Evolutionary conservation across 2,113 vertebrate species (phyloP), one percentile per base, ranked within the genome.

Genomic region (Tinamus guttatus): DNA sequence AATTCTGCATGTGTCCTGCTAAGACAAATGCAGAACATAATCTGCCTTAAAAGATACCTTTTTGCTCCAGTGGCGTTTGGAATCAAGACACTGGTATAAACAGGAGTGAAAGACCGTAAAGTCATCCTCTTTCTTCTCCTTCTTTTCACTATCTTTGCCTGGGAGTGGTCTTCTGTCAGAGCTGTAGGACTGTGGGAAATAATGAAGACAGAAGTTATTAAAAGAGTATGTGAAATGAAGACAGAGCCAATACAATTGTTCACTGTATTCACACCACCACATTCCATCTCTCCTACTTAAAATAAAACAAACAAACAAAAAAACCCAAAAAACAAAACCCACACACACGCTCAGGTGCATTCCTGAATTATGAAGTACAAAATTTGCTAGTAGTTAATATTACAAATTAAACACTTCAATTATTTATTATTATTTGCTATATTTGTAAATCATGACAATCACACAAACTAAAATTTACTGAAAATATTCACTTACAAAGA

Each of bases 81-180:
- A 9, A 95, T 91, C 20, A 97, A 94, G 95, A 98, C 90, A 40
- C 93, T 98, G 94, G 60, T 96, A 91, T 98, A 83, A 68, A 97
- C 5, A 2, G 98, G 98, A 40, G 96, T 91, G 89, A 98, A 98
- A 3, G 96, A 98, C 20, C 82, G 56, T 12, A 94, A 81, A 9
- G 89, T 59, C 17, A 74, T 59, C 17, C 16, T 85, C 17, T 17
- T 85, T 85, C 27, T 96, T 77, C 75, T 81, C 56, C 79, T 95
- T n/a, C 87, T 58, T 58, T 32, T 90, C 60, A 10, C 67, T 1
- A 70, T 76, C 63, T 93, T 69, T 80, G 49, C 92, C 64, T 3
- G 78, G n/a, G 24, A 49, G 43, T 11, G 71, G 20, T n/a, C 78
- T 70, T 85, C 97, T 96, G 94, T 90, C 71, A 97, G 78, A 88